Evolutionary conservation across 2,888 invertebrate genomes (phyloP).

Genomic region (Itoplectis maculator): DNA sequence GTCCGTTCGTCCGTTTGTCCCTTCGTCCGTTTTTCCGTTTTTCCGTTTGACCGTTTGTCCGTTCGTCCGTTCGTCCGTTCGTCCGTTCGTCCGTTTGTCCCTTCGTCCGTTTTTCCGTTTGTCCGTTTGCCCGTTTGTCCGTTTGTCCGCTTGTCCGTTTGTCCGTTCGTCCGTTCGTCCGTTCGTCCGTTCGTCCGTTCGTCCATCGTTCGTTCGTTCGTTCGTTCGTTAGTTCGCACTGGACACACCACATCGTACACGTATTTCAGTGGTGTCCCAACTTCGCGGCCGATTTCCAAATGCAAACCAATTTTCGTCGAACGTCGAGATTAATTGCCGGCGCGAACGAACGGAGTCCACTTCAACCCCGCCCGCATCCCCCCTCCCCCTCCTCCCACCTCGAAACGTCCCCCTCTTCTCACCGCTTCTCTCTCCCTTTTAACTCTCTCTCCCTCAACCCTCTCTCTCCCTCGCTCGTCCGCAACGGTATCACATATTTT

Average conservation of each 20-base stretch:
- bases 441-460: conserved; percentile 22
- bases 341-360: conserved; percentile 72
- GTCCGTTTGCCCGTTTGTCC: not conserved
- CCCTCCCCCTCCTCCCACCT: no score
- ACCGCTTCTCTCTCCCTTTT: no score
- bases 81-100: no score
- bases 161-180: conserved; percentile 26
- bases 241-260: conserved; percentile 45
- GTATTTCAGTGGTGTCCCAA: conserved; percentile 54
- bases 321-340: conserved; percentile 77
- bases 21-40: not conserved
- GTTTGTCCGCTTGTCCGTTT: conserved; percentile 25
- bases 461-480: conserved; percentile 27
- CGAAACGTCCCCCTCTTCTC: conserved; percentile 17
- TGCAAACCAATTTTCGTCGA: conserved; percentile 79
- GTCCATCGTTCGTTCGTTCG: not conserved
- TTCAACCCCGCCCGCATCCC: no score
- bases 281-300: conserved; percentile 75
- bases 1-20: conserved; percentile 36
- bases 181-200: not conserved
- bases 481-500: conserved; percentile 78
- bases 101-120: not conserved
- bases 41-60: not conserved
- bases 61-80: conserved; percentile 39
- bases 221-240: conserved; percentile 41